These are phyloP conservation scores for Hypsibius dujardini DNA, from an alignment of 1,140 invertebrate species.

Conservation along the genomic window DNA sequence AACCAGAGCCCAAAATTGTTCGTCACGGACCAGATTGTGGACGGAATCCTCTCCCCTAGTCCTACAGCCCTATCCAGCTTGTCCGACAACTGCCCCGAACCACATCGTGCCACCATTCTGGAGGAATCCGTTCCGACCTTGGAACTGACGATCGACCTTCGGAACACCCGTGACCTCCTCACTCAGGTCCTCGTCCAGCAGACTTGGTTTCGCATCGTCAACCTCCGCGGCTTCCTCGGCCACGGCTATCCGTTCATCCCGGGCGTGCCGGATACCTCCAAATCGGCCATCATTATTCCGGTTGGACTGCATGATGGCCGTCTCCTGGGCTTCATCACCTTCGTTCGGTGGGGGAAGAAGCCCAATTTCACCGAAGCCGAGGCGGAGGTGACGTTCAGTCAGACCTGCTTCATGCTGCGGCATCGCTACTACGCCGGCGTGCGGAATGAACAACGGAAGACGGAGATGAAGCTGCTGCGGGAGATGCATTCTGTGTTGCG, in stretches of 20 bases:
- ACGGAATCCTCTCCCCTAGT: too few relatives aligned
- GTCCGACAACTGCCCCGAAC: too few relatives aligned
- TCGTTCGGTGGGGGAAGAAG: neutral
- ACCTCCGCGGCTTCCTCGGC: neutral
- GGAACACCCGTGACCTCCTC: neutral
- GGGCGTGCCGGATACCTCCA: neutral
- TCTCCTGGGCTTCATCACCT: neutral
- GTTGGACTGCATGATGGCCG: neutral
- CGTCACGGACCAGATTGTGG: too few relatives aligned
- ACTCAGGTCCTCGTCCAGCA: neutral
- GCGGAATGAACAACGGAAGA: neutral
- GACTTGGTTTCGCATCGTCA: neutral
- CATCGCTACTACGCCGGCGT: neutral
- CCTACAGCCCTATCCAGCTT: too few relatives aligned
- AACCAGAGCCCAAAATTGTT: too few relatives aligned
- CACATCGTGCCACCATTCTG: too few relatives aligned
- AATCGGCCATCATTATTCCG: neutral
- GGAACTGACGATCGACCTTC: neutral
- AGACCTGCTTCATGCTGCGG: neutral
- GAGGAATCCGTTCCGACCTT: too few relatives aligned
- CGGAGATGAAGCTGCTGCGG: neutral
- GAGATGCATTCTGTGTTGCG: neutral
- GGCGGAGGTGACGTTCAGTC: neutral
- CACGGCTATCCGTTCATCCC: neutral
- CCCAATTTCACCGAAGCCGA: neutral